Evolutionary conservation across 2,113 vertebrate genomes (phyloP), one percentile per base, ranked within the genome.

Genomic region (Canis aureus): DNA sequence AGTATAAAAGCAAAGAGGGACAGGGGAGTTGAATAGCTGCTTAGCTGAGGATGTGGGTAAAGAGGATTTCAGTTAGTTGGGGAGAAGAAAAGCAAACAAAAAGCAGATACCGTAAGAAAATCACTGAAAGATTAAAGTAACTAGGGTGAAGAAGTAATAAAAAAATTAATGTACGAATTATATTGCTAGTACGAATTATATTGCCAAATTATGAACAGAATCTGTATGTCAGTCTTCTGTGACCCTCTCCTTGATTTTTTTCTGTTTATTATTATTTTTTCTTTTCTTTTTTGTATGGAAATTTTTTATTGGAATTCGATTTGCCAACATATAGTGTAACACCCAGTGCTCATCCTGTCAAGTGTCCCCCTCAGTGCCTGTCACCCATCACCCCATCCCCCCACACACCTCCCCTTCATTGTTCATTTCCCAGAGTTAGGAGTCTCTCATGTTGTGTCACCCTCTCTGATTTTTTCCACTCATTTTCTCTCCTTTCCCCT

Each of bases 41-140:
- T 49, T 66, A 88, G 43, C 60, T 38, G 32, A 57, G 8, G 16
- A 49, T 25, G 4, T 84, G 29, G 29, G 29, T 66, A 74, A 64
- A 80, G 7, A 35, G 35, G 62, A n/a, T 17, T 78, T n/a, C 8
- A 81, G 32, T 85, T 66, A 80, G 19, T 66, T 51, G 79, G 78
- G 20, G 17, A 79, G n/a, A 89, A 64, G 51, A 51, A 79, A 71
- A 49, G 9, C 27, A 62, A 78, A 62, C 53, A 92, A 57, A 82
- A 74, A 95, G 27, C n/a, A 90, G 62, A 73, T 57, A 10, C n/a
- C 55, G 29, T 19, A 60, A 38, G 74, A 85, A 97, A 95, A 82
- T 89, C 35, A 81, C 16, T 84, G 32, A 91, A 90, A 71, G 35
- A 69, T 79, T n/a, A 59, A 97, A 84, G 22, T 84, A 92, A 76